Evolutionary conservation across 2,888 invertebrate genomes (phyloP).

Genomic region (Ctenicera cuprea): DNA sequence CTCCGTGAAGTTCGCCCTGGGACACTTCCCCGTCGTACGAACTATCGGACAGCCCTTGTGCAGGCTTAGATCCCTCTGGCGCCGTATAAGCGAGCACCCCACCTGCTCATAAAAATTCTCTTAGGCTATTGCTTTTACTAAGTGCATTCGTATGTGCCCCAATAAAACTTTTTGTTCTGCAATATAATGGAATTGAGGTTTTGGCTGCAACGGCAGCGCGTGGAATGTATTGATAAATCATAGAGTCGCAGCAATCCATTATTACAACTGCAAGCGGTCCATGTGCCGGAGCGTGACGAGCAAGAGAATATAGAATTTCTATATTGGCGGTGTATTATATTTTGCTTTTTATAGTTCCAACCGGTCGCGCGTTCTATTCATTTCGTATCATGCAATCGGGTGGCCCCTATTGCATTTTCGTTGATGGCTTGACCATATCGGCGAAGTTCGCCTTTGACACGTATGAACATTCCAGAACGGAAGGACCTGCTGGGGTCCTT

Average conservation of each 20-base stretch:
- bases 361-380: constrained; percentile 55
- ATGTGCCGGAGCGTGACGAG: constrained; percentile 60
- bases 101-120: constrained; percentile 70
- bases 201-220: constrained; percentile 32
- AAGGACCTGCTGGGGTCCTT: not conserved
- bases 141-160: constrained; percentile 60
- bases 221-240: constrained; percentile 61
- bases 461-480: constrained; percentile 49
- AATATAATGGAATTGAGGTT: constrained; percentile 48
- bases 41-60: constrained; percentile 76
- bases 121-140: constrained; percentile 55
- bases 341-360: constrained; percentile 60
- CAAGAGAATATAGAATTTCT: constrained; percentile 61
- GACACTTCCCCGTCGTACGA: constrained; percentile 79
- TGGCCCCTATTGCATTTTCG: constrained; percentile 54
- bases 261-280: constrained; percentile 59
- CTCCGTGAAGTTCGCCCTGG: constrained; percentile 74
- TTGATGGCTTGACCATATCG: constrained; percentile 52
- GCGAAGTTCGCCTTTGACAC: constrained; percentile 45
- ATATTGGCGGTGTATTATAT: constrained; percentile 61
- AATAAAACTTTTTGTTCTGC: constrained; percentile 53
- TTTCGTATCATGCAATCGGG: constrained; percentile 53
- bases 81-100: constrained; percentile 76
- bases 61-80: constrained; percentile 74
- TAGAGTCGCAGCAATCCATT: constrained; percentile 59